A percentile compares a stretch with the other conserved stretches of the same genome.
These are phyloP conservation scores for Metopolophium dirhodum DNA, from an alignment of 1,140 invertebrate genomes.

Conservation along the genomic window DNA sequence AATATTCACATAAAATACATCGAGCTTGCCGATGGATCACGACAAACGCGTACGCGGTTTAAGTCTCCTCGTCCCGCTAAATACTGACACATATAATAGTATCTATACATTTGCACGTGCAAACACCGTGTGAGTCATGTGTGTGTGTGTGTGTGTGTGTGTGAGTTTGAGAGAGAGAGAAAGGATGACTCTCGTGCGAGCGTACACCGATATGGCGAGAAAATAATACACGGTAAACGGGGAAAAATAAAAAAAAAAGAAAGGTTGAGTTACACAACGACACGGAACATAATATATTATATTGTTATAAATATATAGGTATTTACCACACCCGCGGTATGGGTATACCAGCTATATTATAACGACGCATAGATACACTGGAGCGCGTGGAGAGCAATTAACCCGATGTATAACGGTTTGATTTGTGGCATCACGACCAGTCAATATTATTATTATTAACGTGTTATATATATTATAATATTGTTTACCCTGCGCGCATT, in stretches of 20 bases:
- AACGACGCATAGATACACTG: background rate
- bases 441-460: constrained; percentile 47
- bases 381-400: constrained; percentile 15
- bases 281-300: background rate
- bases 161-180: no score
- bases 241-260: background rate
- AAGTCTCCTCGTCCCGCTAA: background rate
- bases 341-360: background rate
- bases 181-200: background rate
- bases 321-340: background rate
- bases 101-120: background rate
- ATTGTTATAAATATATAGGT: background rate
- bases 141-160: no score
- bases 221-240: background rate
- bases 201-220: background rate
- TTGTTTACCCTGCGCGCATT: constrained; percentile 30
- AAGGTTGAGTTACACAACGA: background rate
- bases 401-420: constrained; percentile 40
- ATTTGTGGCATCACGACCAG: constrained; percentile 47
- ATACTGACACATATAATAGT: background rate
- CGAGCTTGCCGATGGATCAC: background rate
- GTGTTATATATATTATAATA: background rate
- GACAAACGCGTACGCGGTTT: background rate
- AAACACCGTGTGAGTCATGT: background rate
- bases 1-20: background rate